Base-by-base conservation (phyloP, 2,888 invertebrate species). In the Serripes groenlandicus region DNA sequence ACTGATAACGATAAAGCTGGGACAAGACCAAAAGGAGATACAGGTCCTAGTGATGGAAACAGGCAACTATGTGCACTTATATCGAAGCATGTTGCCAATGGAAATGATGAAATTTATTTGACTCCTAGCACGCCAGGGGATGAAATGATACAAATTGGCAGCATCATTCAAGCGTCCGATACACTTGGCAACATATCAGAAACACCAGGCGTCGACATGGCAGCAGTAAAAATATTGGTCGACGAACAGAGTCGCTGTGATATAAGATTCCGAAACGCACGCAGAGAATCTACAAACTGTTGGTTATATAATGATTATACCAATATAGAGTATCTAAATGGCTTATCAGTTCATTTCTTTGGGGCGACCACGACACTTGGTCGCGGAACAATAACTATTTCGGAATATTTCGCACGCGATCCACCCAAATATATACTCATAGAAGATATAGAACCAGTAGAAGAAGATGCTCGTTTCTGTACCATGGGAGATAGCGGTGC, bases 301-400 rank as follows among this genome's bases (percentile, higher is more conserved):
- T 7, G 4, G 21, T 32, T 70, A 18, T 70, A 28, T 28, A n/a
- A n/a, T n/a, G 52, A 49, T n/a, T 52, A 52, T 21, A 52, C 23
- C 3, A 42, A 28, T 21, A 37, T 68, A 15, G 23, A 23, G 18
- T 52, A 26, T 30, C 35, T 78, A 9, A 5, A 35, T 15, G 73
- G 74, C 9, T 49, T 78, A 15, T 68, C 74, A 18, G 74, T 78
- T 0, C 69, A 78, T 69, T 34, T 78, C 26, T 78, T 42, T 68
- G 78, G 78, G 11, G 78, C 78, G 1, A 49, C 60, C n/a, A 78
- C 73, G 23, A 5, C 5, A 21, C 52, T 73, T n/a, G 74, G 78
- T 32, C 21, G n/a, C n/a, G 78, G 78, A 4, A 70, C 18, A 28
- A 69, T 78, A n/a, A 74, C 58, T 18, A 49, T 28, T 11, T 52